Base-by-base conservation (phyloP, 2,113 vertebrate genomes). In the Atrichornis clamosus region DNA sequence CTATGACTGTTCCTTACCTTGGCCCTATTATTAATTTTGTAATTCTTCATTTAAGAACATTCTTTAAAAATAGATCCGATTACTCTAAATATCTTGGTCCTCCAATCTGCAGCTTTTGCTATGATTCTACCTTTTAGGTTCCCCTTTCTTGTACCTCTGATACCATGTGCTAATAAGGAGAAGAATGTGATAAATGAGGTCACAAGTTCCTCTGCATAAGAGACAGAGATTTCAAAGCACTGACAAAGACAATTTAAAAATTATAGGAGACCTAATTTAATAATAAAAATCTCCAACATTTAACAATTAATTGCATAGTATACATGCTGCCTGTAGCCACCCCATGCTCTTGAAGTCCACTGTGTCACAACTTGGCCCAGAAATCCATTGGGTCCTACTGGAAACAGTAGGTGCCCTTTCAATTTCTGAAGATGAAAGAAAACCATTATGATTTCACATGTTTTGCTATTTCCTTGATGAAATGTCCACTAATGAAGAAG, bases 171-270 rank as follows among this genome's bases (percentile, higher is more conserved):
- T 93, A 93, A 80, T 19, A 94, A 35, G 50, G 50, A 93, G 39
- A 82, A 63, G 33, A 95, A 68, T 37, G 67, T n/a, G 35, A 93
- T 59, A 94, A 93, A 95, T n/a, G 81, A 95, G 74, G 84, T 94
- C 84, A 80, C 27, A 85, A 94, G 78, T 90, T 94, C 42, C 39
- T 35, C 46, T 37, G 35, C 60, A 81, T 52, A 84, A 73, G 37
- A 78, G 37, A 67, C 33, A 84, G 52, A 86, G 41, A 92, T 93
- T 96, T 95, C 85, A 90, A 97, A 93, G 77, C 35, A 76, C 53
- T 89, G 81, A 84, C 68, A 93, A 53, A 94, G 44, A 63, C 58
- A 90, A 91, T 84, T 95, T 23, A 60, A 85, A 73, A 96, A 95
- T 76, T 55, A 73, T 35, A 93, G 46, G 30, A 84, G 24, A 77